Evolutionary conservation across 1,140 invertebrate species (phyloP), one percentile per base, ranked within the genome.

Genomic region (Rhagoletis pomonella): DNA sequence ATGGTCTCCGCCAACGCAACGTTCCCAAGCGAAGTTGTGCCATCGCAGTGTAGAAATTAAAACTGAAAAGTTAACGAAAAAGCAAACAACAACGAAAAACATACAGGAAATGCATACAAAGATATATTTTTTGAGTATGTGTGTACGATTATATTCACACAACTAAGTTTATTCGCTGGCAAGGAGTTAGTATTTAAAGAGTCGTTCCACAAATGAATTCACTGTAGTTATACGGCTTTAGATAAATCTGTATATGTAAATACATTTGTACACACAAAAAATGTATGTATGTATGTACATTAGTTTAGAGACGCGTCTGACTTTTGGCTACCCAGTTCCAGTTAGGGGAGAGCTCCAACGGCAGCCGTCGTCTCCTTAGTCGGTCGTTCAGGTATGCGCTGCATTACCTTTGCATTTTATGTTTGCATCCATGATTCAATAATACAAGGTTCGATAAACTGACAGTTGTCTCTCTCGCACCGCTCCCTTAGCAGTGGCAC

Each of bases 181-280:
- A 55, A n/a, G 50, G 73, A n/a, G 50, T 81, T 81, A 81, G 47
- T 81, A 81, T 81, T 81, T 81, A 55, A 81, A 81, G 73, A 55
- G 47, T 55, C 73, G 73, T 81, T 81, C 73, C 73, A 81, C 73
- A 55, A 81, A 81, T 81, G 73, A 81, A 81, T 50, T 73, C 47
- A 81, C 17, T 19, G 73, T 19, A 58, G 73, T 58, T 81, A 55
- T 55, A 19, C 7, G 14, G 7, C 47, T 1, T 55, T 19, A 9
- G 14, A 39, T 73, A 69, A 12, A 42, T 73, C 0, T 47, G 42
- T 29, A 55, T 47, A 14, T 47, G 50, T 55, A 55, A 9, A 9
- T 55, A 42, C 9, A 12, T 29, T 29, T 29, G 29, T 29, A 29
- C 29, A 29, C 29, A 29, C 29, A 29, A 0, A 29, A 29, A 29